Evolutionary conservation across 2,797 vertebrate genomes (phyloP), one percentile per base, ranked within the genome.

Genomic region (Chrosomus eos): DNA sequence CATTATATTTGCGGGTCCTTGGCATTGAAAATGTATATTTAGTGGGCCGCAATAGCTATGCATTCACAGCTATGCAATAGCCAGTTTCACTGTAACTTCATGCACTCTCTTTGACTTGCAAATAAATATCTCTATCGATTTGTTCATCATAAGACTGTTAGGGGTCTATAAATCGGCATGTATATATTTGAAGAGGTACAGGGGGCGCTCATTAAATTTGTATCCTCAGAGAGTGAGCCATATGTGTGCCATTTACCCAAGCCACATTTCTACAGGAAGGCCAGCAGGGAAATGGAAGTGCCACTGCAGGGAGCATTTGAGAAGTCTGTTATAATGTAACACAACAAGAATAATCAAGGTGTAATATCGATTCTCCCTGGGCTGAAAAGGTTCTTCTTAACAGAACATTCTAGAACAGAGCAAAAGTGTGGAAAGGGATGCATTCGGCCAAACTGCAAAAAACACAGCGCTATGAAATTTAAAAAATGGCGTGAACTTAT

Each of bases 201-300:
- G 23, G 5, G 68, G 83, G 53, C 11, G 62, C 55, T 64, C 40
- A 11, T 76, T 82, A 86, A 79, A 71, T 88, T 66, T 55, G 64
- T 58, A 81, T 72, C 71, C 78, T 67, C 75, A 68, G 75, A 85
- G 81, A 66, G 48, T 28, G 31, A 28, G 48, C 80, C 88, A 86
- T 83, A 86, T 88, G 85, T 53, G 55, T 80, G 83, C 76, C 82
- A 83, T 81, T 87, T 88, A 83, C 75, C 81, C 60, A 85, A 80
- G 60, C 70, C 40, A 16, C 79, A 67, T 80, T 53, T 64, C 79
- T 38, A 68, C 73, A 66, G 78, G 43, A 86, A 77, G 72, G 45
- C 68, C 78, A 75, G 51, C 71, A 40, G 82, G 43, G 6, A 53
- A 51, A 31, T 71, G 53, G 74, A 68, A 78, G 66, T 84, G 74